Evolutionary conservation across 2,113 vertebrate species (phyloP), one percentile per base, ranked within the genome.

Genomic region (Osmerus mordax): DNA sequence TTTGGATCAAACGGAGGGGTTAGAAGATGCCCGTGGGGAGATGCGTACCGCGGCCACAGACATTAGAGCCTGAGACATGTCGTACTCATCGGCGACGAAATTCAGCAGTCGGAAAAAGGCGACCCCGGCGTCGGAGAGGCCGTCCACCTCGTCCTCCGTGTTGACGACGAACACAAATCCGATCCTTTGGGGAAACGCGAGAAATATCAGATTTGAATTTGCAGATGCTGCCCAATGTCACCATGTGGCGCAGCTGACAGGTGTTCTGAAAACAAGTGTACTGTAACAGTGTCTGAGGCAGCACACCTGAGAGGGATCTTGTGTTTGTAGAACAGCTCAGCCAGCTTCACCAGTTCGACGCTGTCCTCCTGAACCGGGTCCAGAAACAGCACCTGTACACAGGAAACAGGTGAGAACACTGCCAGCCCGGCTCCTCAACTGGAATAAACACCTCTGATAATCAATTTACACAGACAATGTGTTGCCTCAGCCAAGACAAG

Each of bases 91-190:
- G 23, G 89, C 79, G 72, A 98, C 91, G 84, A 95, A 98, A 84
- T 94, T 96, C 87, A 97, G 93, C 75, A 93, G 89, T 89, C 94
- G 87, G 92, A 94, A 95, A 84, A 99, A 91, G 80, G 94, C 95
- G 80, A 96, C 87, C 69, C 96, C 96, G 36, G 92, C 91, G 69
- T 97, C 94, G 53, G 88, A 72, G 78, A 86, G 88, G 78, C 94
- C 95, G 90, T 97, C 93, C 75, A 93, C 86, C 82, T 92, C 90
- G 86, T 96, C 94, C 80, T 94, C 86, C 21, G 92, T 84, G 91
- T 86, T 95, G 89, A 99, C 87, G 87, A 97, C 79, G 86, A 99
- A 97, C 86, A 97, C 94, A 89, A 98, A 94, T 81, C 97, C 97
- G 90, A 99, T 95, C 91, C 97, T 99, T 84, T 78, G 54, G 86